A percentile compares a stretch with the other conserved stretches of the same genome.
phyloP scores from a whole-genome alignment of 2,888 invertebrate species.

The Ganaspis brasiliensis region DNA sequence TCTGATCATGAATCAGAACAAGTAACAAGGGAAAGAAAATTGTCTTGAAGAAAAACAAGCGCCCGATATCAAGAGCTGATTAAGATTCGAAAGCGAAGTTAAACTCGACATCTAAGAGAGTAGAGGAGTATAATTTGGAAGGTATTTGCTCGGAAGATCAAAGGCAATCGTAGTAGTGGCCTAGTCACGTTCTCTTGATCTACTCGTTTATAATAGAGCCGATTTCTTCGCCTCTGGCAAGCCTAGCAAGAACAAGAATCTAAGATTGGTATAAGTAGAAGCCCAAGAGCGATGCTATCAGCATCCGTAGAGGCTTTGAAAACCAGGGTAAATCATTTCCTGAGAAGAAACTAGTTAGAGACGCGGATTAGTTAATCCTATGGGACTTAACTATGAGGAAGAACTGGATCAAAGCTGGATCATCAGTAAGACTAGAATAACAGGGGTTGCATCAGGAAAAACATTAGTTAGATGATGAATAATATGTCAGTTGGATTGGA shows the following conservation, averaged over 20 bases:
- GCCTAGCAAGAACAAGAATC: slow-evolving; percentile 33
- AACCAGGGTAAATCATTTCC: slow-evolving; percentile 37
- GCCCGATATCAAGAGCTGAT: slow-evolving; percentile 30
- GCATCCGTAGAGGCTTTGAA: slow-evolving; percentile 20
- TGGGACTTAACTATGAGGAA: slow-evolving; percentile 7
- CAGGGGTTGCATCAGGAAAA: not conserved
- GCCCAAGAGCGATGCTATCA: slow-evolving; percentile 28
- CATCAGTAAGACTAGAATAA: not conserved
- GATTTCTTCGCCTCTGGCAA: slow-evolving; percentile 44
- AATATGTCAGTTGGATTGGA: not conserved
- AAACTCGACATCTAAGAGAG: slow-evolving; percentile 30
- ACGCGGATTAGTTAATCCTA: slow-evolving; percentile 34
- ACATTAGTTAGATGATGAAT: not conserved
- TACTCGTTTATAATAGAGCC: slow-evolving; percentile 44
- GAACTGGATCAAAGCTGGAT: slow-evolving; percentile 10
- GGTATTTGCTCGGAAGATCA: slow-evolving; percentile 43
- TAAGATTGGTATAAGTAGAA: slow-evolving; percentile 21
- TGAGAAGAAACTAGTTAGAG: slow-evolving; percentile 18
- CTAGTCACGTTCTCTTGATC: slow-evolving; percentile 44
- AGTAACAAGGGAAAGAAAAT: not conserved
- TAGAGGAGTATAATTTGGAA: slow-evolving; percentile 43
- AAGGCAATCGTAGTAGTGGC: slow-evolving; percentile 44
- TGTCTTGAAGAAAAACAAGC: slow-evolving; percentile 30
- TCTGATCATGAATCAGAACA: not conserved
- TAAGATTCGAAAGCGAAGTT: slow-evolving; percentile 41